Evolutionary conservation across 2,113 vertebrate genomes (phyloP), one percentile per base, ranked within the genome.

Genomic region (Hiodon tergisus): DNA sequence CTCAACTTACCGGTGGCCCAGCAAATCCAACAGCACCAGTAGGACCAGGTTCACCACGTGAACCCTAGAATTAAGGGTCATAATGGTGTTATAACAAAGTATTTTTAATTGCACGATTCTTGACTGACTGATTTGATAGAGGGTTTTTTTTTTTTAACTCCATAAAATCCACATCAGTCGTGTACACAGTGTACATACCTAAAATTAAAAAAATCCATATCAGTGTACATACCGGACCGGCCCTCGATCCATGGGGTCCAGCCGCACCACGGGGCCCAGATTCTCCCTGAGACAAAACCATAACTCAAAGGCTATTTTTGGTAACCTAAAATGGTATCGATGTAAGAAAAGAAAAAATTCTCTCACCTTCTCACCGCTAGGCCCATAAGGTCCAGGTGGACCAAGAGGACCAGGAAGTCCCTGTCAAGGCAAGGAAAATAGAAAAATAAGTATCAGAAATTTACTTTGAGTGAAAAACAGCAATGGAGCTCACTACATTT

Each of bases 21-120:
- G 93, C 87, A 89, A 99, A 99, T 76, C 97, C 97, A 85, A 96
- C 96, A 79, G 94, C 85, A 0, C 97, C 97, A 14, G 94, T 98
- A 10, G 97, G 96, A 13, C 97, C 97, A 78, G 96, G 95, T 88
- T 99, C 97, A 80, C 97, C 97, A 86, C 97, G 90, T 52, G 94
- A 89, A 47, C 97, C 97, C 97, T 99, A 80, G 70, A 13, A 78
- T 67, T 79, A 62, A 76, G 75, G 69, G 48, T 57, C 17, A 67
- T 57, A 14, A 8, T 4, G n/a, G 46, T 59, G 48, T 59, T 13
- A 59, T 71, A 3, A 3, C 6, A 7, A 7, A 55, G 48, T 4
- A 54, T 4, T 52, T 31, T 31, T 31, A 31, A 31, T 31, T 31
- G 31, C 31, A 31, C 2, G 31, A 31, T 31, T 31, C 31, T 31